phyloP scores from a whole-genome alignment of 2,113 vertebrate genomes.

The Nyctibius bracteatus region DNA sequence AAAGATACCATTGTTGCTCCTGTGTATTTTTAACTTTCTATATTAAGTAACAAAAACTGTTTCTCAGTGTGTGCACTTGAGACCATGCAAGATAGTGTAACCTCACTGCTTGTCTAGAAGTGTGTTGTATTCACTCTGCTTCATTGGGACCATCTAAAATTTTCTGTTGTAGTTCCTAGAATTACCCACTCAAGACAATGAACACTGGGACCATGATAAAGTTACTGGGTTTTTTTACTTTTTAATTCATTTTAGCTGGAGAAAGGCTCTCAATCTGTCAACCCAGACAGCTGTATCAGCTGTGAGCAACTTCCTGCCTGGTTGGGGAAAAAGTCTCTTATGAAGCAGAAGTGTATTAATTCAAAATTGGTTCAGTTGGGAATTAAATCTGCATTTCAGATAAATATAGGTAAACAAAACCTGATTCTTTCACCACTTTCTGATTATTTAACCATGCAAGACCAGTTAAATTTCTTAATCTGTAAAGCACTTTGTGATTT shows the following conservation, averaged over 20 bases:
- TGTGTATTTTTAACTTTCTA: background rate
- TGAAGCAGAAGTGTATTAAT: background rate
- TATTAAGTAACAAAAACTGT: background rate
- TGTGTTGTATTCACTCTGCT: background rate
- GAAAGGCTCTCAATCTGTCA: background rate
- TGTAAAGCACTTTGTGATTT: conserved; percentile 54
- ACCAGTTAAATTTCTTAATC: conserved; percentile 1
- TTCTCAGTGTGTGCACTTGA: background rate
- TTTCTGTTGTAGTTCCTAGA: background rate
- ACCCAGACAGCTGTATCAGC: background rate
- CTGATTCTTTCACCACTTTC: background rate
- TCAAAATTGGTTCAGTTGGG: background rate
- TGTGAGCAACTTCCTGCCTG: background rate
- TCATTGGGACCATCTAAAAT: conserved; percentile 8
- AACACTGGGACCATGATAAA: conserved; percentile 9
- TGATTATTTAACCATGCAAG: background rate
- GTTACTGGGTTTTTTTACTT: background rate
- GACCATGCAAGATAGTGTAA: background rate
- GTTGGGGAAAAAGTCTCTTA: background rate
- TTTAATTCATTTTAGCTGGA: background rate
- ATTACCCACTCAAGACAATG: background rate
- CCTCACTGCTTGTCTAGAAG: background rate
- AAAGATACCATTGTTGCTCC: background rate
- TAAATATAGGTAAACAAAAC: background rate
- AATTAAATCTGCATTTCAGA: conserved; percentile 1